phyloP scores from a whole-genome alignment of 2,888 invertebrate genomes.

The Callyntrura guangdongensis region DNA sequence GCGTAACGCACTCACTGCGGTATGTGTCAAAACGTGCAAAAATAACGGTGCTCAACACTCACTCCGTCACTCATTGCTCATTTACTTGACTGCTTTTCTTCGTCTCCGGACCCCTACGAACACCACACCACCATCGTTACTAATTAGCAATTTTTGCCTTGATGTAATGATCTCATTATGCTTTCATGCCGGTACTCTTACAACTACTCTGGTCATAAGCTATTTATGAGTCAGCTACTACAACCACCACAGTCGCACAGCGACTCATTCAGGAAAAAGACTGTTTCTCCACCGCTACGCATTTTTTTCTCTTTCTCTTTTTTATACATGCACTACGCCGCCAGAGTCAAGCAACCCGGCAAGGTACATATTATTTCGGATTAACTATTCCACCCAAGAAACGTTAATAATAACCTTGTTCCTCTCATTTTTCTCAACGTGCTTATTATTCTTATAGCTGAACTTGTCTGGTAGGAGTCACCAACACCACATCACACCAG shows the following conservation, averaged over 20 bases:
- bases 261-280: slow-evolving; percentile 20
- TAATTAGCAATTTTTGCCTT: slow-evolving; percentile 46
- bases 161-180: slow-evolving; percentile 39
- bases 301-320: neutral
- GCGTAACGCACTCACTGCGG: neutral
- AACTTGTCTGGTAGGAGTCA: slow-evolving; percentile 41
- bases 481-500: slow-evolving; percentile 26
- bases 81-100: neutral
- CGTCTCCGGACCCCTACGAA: neutral
- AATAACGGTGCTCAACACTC: neutral
- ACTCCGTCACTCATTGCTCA: neutral
- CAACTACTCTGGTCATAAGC: neutral
- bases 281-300: neutral
- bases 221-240: neutral
- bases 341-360: neutral
- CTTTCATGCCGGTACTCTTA: slow-evolving; percentile 16
- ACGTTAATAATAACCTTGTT: slow-evolving; percentile 44
- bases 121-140: neutral
- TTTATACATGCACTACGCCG: neutral
- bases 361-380: neutral
- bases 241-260: neutral
- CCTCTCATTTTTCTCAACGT: slow-evolving; percentile 9
- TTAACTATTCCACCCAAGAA: slow-evolving; percentile 17
- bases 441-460: slow-evolving; percentile 9
- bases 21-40: slow-evolving; percentile 31